A percentile compares a stretch with the other conserved stretches of the same genome.
These are phyloP conservation scores for Indicator maculatus DNA, from an alignment of 2,113 vertebrate genomes.

Conservation along the genomic window DNA sequence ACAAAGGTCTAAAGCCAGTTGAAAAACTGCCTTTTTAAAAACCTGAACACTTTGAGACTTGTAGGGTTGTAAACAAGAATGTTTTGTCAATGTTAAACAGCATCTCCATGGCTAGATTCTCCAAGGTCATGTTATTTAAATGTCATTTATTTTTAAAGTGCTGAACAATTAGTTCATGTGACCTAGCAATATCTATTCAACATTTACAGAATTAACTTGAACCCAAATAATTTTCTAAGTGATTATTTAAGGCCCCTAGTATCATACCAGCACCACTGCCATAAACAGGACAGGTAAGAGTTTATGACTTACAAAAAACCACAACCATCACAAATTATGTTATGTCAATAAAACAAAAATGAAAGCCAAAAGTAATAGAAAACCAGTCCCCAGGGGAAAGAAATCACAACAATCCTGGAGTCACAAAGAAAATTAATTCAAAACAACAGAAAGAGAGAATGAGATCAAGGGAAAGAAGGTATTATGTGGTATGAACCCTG, in stretches of 20 bases:
- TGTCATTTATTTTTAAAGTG: neutral
- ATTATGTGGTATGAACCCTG: neutral
- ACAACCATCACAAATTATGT: neutral
- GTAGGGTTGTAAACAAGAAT: neutral
- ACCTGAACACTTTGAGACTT: neutral
- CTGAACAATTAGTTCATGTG: neutral
- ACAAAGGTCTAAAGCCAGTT: neutral
- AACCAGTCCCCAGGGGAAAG: rapidly evolving
- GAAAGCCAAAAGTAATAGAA: neutral
- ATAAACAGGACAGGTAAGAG: neutral
- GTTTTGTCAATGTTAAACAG: neutral
- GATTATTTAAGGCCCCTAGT: neutral
- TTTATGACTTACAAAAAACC: neutral
- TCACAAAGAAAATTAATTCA: neutral
- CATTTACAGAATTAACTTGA: neutral
- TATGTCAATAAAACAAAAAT: neutral
- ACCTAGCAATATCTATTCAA: neutral
- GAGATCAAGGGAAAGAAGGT: neutral
- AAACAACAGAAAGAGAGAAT: neutral
- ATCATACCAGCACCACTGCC: neutral
- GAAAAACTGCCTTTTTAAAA: neutral
- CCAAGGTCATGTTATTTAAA: neutral
- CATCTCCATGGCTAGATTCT: neutral
- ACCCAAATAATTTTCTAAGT: neutral
- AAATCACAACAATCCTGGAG: neutral